Conservation (phyloP, 2,797 vertebrate genomes). For the Fratercula arctica region DNA sequence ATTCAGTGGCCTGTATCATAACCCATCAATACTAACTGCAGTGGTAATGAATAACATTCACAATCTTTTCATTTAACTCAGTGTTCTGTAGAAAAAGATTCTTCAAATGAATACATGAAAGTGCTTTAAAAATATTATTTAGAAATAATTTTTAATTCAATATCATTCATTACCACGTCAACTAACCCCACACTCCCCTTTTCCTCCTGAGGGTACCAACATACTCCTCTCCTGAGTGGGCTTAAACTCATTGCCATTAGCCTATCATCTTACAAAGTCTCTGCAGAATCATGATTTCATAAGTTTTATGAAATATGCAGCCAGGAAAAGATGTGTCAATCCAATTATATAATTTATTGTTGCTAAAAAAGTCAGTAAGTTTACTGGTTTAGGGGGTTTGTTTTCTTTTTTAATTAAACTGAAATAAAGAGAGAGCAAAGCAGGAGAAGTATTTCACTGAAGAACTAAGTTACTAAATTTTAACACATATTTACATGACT, state of each 20-base stretch:
- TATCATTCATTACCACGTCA: background rate
- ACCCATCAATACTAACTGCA: conserved; percentile 18
- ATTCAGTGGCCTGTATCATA: conserved; percentile 38
- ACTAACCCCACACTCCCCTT: background rate
- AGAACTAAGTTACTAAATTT: background rate
- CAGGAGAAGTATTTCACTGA: background rate
- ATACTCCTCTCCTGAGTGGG: background rate
- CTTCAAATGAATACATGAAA: background rate
- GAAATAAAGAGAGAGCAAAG: background rate
- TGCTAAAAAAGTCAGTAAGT: background rate
- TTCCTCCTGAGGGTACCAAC: background rate
- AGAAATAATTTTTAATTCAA: conserved; percentile 4
- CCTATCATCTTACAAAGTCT: background rate
- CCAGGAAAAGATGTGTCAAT: background rate
- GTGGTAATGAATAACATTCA: conserved; percentile 19
- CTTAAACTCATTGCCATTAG: background rate
- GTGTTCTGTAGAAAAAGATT: background rate
- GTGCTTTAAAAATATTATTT: conserved; percentile 12
- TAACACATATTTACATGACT: background rate
- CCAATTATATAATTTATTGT: background rate
- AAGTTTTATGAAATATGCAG: background rate
- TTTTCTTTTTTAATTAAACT: background rate
- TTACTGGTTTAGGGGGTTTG: background rate
- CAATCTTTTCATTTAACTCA: background rate
- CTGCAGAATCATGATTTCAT: background rate